Base-by-base conservation (phyloP, 1,140 invertebrate genomes). In the Drosophila seguyi region DNA sequence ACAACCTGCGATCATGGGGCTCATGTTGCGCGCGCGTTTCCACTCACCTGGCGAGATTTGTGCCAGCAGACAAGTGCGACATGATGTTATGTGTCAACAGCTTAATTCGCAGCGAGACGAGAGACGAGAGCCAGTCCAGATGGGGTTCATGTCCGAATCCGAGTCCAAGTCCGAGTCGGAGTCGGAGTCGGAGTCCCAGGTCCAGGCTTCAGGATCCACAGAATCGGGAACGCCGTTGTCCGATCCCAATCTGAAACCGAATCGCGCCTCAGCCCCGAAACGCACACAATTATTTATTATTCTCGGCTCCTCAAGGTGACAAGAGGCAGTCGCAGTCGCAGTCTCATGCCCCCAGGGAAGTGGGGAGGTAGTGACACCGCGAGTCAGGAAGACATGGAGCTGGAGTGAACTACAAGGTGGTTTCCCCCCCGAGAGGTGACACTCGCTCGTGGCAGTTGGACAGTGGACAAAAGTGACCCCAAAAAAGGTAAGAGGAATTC, bases 1-100 rank as follows among this genome's bases (percentile, higher is more conserved):
- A 36, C 44, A 73, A 61, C 63, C 63, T 39, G 61, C 66, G 75
- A 78, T 68, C 67, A 69, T 77, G 67, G 74, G 52, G 79, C 76
- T 88, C 83, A 87, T 88, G 84, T 88, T 81, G 85, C 83, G 85
- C 78, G 85, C 84, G 84, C 85, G 77, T 88, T 84, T 90, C 85
- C 85, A 85, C 85, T 88, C 85, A 90, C 85, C 85, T 90, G 81
- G 84, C 73, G 86, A 88, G 85, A 88, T 88, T 88, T 88, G 85
- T 88, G 85, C 85, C 85, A 88, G 61, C 25, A 90, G 85, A 88
- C 84, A 88, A 88, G 85, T 88, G 85, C 85, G 85, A 88, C 85
- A 88, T 88, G 85, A 88, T 88, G 85, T 88, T 88, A 90, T 88
- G 85, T 88, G 85, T 88, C 85, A 88, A 88, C 85, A 88, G 85